Conservation (phyloP, 1,140 invertebrate genomes). For the Drosophila hydei region DNA sequence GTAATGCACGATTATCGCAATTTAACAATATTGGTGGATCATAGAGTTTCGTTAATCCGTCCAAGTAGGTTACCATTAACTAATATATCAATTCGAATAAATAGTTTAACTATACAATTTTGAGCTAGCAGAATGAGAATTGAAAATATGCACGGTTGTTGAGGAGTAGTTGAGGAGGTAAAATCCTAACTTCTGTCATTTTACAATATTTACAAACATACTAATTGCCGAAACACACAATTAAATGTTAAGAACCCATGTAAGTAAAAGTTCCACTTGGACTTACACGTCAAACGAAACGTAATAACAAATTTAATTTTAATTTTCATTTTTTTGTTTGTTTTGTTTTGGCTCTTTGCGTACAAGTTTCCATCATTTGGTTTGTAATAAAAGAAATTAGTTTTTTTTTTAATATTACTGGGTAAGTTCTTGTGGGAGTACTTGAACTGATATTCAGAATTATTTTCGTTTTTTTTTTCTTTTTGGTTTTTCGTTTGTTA, state of each 20-base stretch:
- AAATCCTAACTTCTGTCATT: slow-evolving; percentile 36
- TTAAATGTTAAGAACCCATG: slow-evolving; percentile 25
- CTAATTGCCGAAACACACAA: slow-evolving; percentile 51
- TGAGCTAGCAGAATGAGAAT: slow-evolving; percentile 33
- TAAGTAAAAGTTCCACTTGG: slow-evolving; percentile 42
- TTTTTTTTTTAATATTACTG: slow-evolving; percentile 18
- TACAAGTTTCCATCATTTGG: too few species aligned
- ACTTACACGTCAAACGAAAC: slow-evolving; percentile 36
- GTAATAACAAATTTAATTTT: slow-evolving; percentile 27
- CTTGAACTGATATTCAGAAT: slow-evolving; percentile 25
- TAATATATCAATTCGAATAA: slow-evolving; percentile 40
- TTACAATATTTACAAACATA: slow-evolving; percentile 70
- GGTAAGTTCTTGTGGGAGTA: slow-evolving; percentile 15
- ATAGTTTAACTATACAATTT: slow-evolving; percentile 57
- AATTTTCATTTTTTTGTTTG: slow-evolving; percentile 1
- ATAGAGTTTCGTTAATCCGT: slow-evolving; percentile 27
- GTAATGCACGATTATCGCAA: slow-evolving; percentile 44
- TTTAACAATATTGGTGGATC: slow-evolving; percentile 58
- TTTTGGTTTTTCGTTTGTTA: neutral
- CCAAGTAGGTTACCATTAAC: slow-evolving; percentile 41
- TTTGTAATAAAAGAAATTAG: slow-evolving; percentile 23
- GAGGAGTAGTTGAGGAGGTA: slow-evolving; percentile 19
- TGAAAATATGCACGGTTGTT: slow-evolving; percentile 14
- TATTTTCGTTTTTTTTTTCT: neutral
- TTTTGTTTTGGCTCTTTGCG: neutral